Evolutionary conservation across 2,113 vertebrate species (phyloP), one percentile per base, ranked within the genome.

Genomic region (Lanius collurio): DNA sequence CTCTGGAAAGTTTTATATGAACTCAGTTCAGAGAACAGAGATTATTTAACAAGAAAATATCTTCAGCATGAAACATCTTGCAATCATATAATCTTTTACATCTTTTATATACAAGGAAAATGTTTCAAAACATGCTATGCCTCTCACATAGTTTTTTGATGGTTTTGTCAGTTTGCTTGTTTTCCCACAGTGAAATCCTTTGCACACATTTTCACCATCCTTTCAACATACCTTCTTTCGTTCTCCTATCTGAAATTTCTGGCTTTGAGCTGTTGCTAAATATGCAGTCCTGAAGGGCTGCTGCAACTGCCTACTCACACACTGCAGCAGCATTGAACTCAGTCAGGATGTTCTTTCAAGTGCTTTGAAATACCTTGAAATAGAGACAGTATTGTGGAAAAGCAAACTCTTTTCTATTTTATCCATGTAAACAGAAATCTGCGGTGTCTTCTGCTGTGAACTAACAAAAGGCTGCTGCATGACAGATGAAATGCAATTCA

Each of bases 401-500:
- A 95, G 87, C 79, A 95, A 93, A 92, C 60, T 75, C 79, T 94
- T 84, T 83, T 87, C 79, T 86, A 64, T 65, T 76, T 93, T 89
- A 94, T 70, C 65, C 56, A 65, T 94, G 92, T 96, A 97, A 97
- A 97, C 95, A 97, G 94, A 96, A 97, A 95, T 93, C 86, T 82
- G 55, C 60, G 78, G 65, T 44, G 57, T 80, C 88, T 93, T 95
- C 89, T 81, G 63, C 88, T 83, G 91, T 53, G 87, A 94, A 52
- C 88, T 77, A 90, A 90, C 80, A 97, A 97, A 96, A 96, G 70
- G 56, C 73, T 89, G 63, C 91, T 87, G 80, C 21, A 52, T 80
- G 89, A 94, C 35, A 94, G 80, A 92, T 55, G 46, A 95, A 96
- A 93, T 64, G 71, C 35, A n/a, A 89, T 96, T 95, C 80, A 95